Evolutionary conservation across 2,888 invertebrate species (phyloP), one percentile per base, ranked within the genome.

Genomic region (Nezara viridula): DNA sequence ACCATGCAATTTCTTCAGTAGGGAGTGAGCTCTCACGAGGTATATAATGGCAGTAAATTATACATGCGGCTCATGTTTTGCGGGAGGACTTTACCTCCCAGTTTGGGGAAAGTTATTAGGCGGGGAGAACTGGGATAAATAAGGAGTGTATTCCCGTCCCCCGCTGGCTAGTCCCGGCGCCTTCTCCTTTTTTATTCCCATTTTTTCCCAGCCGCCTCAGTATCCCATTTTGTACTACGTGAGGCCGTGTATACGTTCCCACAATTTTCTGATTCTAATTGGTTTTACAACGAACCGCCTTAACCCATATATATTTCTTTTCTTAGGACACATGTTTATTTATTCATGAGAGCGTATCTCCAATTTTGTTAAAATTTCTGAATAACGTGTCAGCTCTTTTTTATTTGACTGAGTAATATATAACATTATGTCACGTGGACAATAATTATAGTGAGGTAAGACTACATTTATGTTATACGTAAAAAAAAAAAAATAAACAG

Each of bases 11-110:
- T 37, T 73, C 32, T 73, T 37, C 66, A 7, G 6, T 16, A 14
- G 37, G 21, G 19, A 37, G 19, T 37, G 5, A 16, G 32, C 66
- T 7, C 32, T 7, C 32, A 7, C 7, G 37, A 37, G 66, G 66
- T 73, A 73, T 73, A 73, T 73, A 73, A 73, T 73, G 27, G 32
- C 32, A 19, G 32, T 73, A 73, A 32, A 73, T 73, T 73, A 73
- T 73, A 73, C 66, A 73, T 73, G 66, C 66, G 32, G 21, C 32
- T 73, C 66, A 73, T 73, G 66, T 73, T 73, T 21, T 19, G 66
- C 24, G 32, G 66, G 19, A 73, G 6, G 37, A 73, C 32, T 73
- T 73, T 37, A 73, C 10, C 66, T 73, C 66, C 66, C 32, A 73
- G 66, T 73, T 73, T 73, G 32, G 6, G 7, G 19, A 73, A 73